Evolutionary conservation across 2,113 vertebrate genomes (phyloP).

Genomic region (Heterochromis multidens): DNA sequence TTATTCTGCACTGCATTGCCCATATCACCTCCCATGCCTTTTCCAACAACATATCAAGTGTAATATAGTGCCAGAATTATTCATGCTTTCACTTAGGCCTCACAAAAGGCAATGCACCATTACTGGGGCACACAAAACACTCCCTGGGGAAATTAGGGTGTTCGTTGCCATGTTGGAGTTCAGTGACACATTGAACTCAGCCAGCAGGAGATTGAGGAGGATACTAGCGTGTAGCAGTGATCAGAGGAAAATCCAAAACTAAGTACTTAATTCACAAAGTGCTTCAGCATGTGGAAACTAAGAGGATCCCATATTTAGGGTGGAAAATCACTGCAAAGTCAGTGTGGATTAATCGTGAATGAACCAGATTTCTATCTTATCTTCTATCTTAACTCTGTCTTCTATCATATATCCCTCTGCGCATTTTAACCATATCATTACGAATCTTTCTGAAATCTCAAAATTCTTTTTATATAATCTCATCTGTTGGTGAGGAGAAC

Average conservation of each 20-base stretch:
- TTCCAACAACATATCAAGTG: background rate
- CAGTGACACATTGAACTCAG: slow-evolving; percentile 7
- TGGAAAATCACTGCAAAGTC: background rate
- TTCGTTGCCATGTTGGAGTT: slow-evolving; percentile 16
- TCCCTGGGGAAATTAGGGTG: slow-evolving; percentile 38
- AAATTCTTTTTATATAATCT: background rate
- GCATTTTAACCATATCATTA: background rate
- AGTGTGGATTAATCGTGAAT: background rate
- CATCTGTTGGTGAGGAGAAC: background rate
- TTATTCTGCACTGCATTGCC: background rate
- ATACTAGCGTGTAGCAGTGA: background rate
- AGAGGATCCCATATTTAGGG: background rate
- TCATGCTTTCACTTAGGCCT: slow-evolving; percentile 15
- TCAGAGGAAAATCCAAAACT: slow-evolving; percentile 13
- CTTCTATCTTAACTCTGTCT: no score
- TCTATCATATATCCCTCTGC: background rate
- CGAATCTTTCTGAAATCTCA: background rate
- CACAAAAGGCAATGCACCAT: slow-evolving; percentile 16
- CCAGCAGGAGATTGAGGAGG: background rate
- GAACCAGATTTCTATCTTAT: slow-evolving; percentile 10
- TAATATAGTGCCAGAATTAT: slow-evolving; percentile 16
- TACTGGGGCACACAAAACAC: background rate
- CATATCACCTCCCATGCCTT: background rate
- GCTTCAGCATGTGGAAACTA: slow-evolving; percentile 1
- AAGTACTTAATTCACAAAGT: slow-evolving; percentile 8